Percentiles rank a stretch among this genome's conserved stretches.
Evolutionary conservation across 2,888 invertebrate species (phyloP).

Genomic region (Bellardia pandia): DNA sequence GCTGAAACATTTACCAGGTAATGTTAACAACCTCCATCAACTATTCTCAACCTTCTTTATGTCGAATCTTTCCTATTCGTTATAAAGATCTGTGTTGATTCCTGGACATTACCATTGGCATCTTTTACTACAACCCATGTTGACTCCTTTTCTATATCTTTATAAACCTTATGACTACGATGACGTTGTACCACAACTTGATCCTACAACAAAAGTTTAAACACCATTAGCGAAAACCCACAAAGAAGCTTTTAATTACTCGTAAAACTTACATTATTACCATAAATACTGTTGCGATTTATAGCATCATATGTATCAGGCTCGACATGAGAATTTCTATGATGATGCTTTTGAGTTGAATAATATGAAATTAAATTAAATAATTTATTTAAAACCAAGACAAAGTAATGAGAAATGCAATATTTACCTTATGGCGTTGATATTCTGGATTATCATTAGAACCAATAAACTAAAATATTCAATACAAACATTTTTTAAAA

Average conservation of each 20-base stretch:
- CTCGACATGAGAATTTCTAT: not conserved
- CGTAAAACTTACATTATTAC: constrained; percentile 46
- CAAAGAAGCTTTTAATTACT: not conserved
- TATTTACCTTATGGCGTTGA: too few relatives aligned
- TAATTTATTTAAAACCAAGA: too few relatives aligned
- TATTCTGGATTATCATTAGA: too few relatives aligned
- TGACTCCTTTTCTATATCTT: constrained; percentile 35
- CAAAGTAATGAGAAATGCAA: too few relatives aligned
- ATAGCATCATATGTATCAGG: not conserved
- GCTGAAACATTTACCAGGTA: too few relatives aligned
- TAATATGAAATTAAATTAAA: too few relatives aligned
- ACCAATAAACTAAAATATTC: not conserved
- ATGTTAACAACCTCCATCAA: too few relatives aligned
- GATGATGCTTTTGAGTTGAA: too few relatives aligned
- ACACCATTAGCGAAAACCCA: not conserved
- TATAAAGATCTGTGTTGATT: not conserved
- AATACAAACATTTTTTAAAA: not conserved
- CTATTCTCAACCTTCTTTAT: not conserved
- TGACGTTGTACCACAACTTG: constrained; percentile 1
- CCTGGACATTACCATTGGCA: constrained; percentile 43
- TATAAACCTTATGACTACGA: constrained; percentile 22
- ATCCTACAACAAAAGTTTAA: constrained; percentile 14
- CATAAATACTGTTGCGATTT: constrained; percentile 40
- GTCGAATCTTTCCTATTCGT: not conserved
- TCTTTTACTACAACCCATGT: constrained; percentile 27